Base-by-base conservation (phyloP, 2,113 vertebrate species). In the Hemiprocne comata region DNA sequence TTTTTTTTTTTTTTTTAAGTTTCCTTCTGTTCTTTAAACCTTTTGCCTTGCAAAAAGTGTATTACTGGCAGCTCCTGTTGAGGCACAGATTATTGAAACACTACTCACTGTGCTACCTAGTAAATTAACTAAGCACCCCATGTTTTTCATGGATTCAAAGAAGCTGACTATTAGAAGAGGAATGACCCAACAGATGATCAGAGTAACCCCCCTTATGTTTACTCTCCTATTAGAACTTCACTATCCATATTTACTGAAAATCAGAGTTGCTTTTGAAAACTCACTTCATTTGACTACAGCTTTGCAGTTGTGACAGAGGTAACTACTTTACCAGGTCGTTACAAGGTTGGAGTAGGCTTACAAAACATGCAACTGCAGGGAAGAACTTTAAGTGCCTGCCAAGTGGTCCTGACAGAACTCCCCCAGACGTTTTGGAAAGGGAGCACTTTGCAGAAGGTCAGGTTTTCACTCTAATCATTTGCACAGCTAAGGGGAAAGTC, bases 301-400 rank as follows among this genome's bases (percentile, higher is more conserved):
- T 69, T 81, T 72, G 51, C 75, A 72, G 6, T 23, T 15, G 58
- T 57, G 72, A 58, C 58, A 89, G 78, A 72, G 21, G 66, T 70
- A 96, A 95, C 61, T 90, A 3, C 87, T 94, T 90, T 77, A 70
- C n/a, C 91, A 94, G 90, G 60, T 57, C 82, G 66, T 51, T 19
- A 21, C 83, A 79, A 1, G 34, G 36, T 6, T 0, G 20, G 83
- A 51, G 70, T 2, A 90, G 74, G 51, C 42, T 86, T 20, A 67
- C 87, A 87, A 69, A 91, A 86, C 91, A 84, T 3, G 38, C 21
- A 38, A 89, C 28, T 3, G 57, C 93, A 92, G 65, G 84, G 82
- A 50, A 61, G 83, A 75, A 46, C 74, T 66, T 0, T 60, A 82
- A 21, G 17, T 0, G 42, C 61, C 84, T 20, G 67, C 89, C 91